Percentiles rank a stretch among this genome's conserved stretches.
These are phyloP conservation scores for Ectemnius cavifrons DNA, from an alignment of 2,888 invertebrate genomes.

Conservation along the genomic window DNA sequence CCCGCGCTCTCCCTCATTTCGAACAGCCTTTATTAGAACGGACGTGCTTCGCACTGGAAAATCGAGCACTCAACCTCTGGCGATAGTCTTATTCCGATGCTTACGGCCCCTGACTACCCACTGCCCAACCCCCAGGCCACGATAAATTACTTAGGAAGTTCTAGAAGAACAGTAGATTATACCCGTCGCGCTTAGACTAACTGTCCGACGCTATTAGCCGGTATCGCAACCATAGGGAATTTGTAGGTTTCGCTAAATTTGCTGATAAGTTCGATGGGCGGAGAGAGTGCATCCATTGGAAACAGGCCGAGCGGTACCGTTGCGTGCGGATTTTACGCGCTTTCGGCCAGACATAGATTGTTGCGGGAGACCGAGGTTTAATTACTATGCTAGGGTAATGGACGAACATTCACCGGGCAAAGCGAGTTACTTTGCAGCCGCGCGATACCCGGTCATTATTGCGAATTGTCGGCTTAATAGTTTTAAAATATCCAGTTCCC, in stretches of 20 bases:
- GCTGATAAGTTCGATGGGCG: constrained; percentile 50
- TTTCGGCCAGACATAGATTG: constrained; percentile 55
- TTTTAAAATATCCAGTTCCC: constrained; percentile 48
- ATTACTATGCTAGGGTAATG: constrained; percentile 57
- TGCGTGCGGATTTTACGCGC: constrained; percentile 56
- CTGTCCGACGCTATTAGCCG: not conserved
- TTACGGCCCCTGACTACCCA: too few relatives aligned
- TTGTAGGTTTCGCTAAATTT: constrained; percentile 44
- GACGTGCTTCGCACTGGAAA: too few relatives aligned
- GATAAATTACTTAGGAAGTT: too few relatives aligned
- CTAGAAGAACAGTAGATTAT: too few relatives aligned
- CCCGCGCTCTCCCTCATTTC: too few relatives aligned
- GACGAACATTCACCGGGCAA: constrained; percentile 51
- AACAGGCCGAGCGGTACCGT: constrained; percentile 36
- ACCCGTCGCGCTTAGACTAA: too few relatives aligned
- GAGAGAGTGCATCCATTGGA: constrained; percentile 55
- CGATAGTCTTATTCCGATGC: too few relatives aligned
- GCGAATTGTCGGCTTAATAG: constrained; percentile 45
- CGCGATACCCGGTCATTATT: constrained; percentile 46
- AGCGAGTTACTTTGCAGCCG: constrained; percentile 54
- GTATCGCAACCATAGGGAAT: not conserved
- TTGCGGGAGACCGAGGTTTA: constrained; percentile 62
- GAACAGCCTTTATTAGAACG: too few relatives aligned
- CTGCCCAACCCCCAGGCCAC: too few relatives aligned
- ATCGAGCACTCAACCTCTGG: too few relatives aligned